These are phyloP conservation scores for Pristionchus entomophagus DNA, from an alignment of 2,888 invertebrate species.

Conservation along the genomic window DNA sequence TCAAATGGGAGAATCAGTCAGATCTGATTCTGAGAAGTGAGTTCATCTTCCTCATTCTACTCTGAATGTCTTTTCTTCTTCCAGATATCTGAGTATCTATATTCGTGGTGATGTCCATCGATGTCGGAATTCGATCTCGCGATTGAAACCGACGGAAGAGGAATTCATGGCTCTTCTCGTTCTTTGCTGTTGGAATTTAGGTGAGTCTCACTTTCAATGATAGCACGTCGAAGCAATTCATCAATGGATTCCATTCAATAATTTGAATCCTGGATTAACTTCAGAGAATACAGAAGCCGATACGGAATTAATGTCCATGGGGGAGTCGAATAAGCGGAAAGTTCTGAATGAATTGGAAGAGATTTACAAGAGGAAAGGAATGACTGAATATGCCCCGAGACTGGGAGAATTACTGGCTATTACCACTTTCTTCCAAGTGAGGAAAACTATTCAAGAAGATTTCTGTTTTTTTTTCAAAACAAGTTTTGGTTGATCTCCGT, in stretches of 20 bases:
- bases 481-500: not conserved
- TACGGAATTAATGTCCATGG: not conserved
- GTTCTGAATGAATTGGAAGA: not conserved
- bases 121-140: not conserved
- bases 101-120: not conserved
- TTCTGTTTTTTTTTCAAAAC: not conserved
- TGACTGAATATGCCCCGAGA: not conserved
- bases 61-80: not conserved
- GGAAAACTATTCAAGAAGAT: too few species aligned
- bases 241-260: not conserved
- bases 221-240: not conserved
- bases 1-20: not conserved
- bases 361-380: not conserved
- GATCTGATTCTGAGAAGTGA: not conserved
- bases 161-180: conserved; percentile 27
- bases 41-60: not conserved
- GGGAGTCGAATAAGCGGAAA: not conserved
- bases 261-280: not conserved
- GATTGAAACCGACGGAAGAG: conserved; percentile 19
- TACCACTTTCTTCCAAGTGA: not conserved
- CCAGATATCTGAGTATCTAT: not conserved
- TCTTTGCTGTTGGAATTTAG: conserved; percentile 23
- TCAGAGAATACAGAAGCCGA: not conserved
- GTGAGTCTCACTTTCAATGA: not conserved
- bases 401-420: not conserved